Evolutionary conservation across 2,888 invertebrate species (phyloP), one percentile per base, ranked within the genome.

Genomic region (Conus canariensis): DNA sequence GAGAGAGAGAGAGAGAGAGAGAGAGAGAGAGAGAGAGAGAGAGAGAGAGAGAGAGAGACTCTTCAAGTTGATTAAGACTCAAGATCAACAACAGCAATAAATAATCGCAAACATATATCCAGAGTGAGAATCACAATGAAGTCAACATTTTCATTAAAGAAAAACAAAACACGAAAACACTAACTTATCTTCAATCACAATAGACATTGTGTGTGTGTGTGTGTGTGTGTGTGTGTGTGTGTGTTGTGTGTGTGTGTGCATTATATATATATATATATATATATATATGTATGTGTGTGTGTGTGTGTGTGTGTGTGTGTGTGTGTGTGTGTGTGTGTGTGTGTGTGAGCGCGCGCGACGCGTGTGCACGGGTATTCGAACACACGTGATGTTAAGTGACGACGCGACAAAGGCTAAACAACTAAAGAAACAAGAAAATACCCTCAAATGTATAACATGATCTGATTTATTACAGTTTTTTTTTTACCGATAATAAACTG

Each of bases 21-120:
- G 22, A 70, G 70, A 70, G 22, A 19, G 70, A 70, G 22, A 22
- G 60, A 30, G 85, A 90, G 87, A 64, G 45, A 80, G 77, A 80
- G 12, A 30, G 16, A 4, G 30, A 30, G 77, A 16, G 45, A 16
- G 30, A 30, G 85, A 85, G 59, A 58, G 77, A 30, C 25, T 67
- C 25, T 45, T 19, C 59, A n/a, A 80, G n/a, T 77, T 14, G 22
- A 45, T 30, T 6, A 30, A 30, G 12, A 80, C 10, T 30, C 30
- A 80, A 80, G 12, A 30, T 80, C 30, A 45, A 80, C 77, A 80
- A 80, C 45, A 30, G 4, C 16, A 80, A 80, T 80, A 80, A 80
- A 80, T 80, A 80, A 80, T 12, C 12, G 30, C 77, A 80, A 30
- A 80, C 30, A 80, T 80, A 80, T 80, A 30, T 80, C 16, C 77